Conservation (phyloP, 2,113 vertebrate species). For the Onychostruthus taczanowskii region DNA sequence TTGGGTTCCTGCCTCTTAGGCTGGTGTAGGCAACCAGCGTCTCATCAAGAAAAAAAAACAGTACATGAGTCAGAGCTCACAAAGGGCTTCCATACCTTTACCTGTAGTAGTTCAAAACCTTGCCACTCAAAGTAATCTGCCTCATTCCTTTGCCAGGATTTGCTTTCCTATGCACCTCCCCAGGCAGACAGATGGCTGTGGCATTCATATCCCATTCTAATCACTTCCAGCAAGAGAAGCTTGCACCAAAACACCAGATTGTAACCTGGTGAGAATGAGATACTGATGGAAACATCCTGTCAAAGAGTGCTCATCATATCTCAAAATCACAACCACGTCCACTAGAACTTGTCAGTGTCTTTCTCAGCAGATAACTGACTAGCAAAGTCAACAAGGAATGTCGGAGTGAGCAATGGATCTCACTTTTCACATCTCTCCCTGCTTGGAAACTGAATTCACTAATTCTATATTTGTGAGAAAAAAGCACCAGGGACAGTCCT, state of each 20-base stretch:
- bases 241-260: background rate
- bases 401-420: background rate
- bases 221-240: background rate
- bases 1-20: background rate
- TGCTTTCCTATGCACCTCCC: background rate
- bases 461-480: background rate
- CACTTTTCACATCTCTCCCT: background rate
- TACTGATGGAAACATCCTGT: background rate
- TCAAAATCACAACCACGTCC: background rate
- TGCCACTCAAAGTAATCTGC: background rate
- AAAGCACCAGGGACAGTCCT: background rate
- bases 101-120: background rate
- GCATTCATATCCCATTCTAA: background rate
- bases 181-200: background rate
- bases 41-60: background rate
- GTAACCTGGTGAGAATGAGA: background rate
- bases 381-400: background rate
- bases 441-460: background rate
- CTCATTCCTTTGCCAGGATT: background rate
- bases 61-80: background rate
- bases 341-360: background rate
- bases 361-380: background rate
- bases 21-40: background rate
- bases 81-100: background rate
- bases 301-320: background rate